These are phyloP conservation scores for Gorsachius magnificus DNA, from an alignment of 2,797 vertebrate species.

Conservation along the genomic window DNA sequence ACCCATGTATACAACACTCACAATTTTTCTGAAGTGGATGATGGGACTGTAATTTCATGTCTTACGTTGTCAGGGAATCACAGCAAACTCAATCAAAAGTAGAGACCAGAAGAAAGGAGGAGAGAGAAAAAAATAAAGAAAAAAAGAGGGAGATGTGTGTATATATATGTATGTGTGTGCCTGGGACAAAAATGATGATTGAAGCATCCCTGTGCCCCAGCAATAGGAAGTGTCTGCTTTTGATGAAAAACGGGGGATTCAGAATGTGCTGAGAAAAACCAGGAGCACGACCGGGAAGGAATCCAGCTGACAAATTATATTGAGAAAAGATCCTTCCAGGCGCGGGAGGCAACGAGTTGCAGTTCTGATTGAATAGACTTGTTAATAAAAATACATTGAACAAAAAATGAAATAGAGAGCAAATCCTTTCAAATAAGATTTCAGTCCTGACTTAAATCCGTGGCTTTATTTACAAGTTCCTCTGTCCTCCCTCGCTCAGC, in stretches of 20 bases:
- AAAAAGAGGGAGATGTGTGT: background rate
- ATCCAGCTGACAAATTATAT: conserved; percentile 12
- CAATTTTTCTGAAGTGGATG: background rate
- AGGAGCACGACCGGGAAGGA: background rate
- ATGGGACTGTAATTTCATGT: background rate
- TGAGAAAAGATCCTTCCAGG: conserved; percentile 46
- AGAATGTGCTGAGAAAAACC: background rate
- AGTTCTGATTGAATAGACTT: conserved; percentile 65
- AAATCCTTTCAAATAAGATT: conserved; percentile 74
- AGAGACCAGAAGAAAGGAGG: background rate
- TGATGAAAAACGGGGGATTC: background rate
- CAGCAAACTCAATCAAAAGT: background rate
- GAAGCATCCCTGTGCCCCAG: background rate
- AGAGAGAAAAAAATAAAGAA: too few species aligned
- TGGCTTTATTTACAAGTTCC: conserved; percentile 43
- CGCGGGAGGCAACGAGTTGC: background rate
- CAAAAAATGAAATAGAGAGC: conserved; percentile 57
- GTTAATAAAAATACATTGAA: conserved; percentile 68
- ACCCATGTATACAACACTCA: background rate
- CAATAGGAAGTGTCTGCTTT: background rate
- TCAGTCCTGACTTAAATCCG: conserved; percentile 50
- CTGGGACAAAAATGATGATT: background rate
- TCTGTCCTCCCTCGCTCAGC: background rate
- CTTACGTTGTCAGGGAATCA: background rate
- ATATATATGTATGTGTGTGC: too few species aligned